phyloP scores from a whole-genome alignment of 2,888 invertebrate species.

The Andrena marginata region DNA sequence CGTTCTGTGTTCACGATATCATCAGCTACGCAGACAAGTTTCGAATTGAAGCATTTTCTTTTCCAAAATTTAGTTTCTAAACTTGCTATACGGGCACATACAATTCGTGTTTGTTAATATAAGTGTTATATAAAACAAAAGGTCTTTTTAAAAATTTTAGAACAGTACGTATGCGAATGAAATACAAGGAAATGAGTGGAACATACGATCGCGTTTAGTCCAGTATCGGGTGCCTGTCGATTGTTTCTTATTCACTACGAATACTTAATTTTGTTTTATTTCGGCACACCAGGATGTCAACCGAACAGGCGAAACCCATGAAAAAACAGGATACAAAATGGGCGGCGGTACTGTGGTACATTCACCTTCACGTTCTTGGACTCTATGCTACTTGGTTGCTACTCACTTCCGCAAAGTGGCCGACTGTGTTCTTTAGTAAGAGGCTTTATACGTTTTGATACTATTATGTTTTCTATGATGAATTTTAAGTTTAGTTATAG shows the following conservation, averaged over 20 bases:
- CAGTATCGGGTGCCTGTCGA: not conserved
- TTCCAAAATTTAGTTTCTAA: too few species aligned
- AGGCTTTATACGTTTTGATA: constrained; percentile 60
- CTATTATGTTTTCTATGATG: not conserved
- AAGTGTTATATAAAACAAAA: too few species aligned
- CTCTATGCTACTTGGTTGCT: constrained; percentile 88
- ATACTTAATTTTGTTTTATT: not conserved
- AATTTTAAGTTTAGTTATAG: not conserved
- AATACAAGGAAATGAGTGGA: not conserved
- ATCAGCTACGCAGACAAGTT: too few species aligned
- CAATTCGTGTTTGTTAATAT: too few species aligned
- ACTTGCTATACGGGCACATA: too few species aligned
- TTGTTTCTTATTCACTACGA: not conserved
- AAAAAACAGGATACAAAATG: constrained; percentile 89
- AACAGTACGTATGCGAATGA: too few species aligned
- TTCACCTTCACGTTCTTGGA: constrained; percentile 90
- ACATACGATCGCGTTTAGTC: not conserved
- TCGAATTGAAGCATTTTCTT: too few species aligned
- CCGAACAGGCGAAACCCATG: not conserved
- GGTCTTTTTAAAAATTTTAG: too few species aligned
- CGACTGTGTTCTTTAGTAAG: constrained; percentile 88
- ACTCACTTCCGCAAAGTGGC: constrained; percentile 87
- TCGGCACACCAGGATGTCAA: constrained; percentile 17
- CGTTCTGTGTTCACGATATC: too few species aligned
- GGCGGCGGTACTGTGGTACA: constrained; percentile 90